These are phyloP conservation scores for Chouioia cunea DNA, from an alignment of 2,888 invertebrate species.

Conservation along the genomic window DNA sequence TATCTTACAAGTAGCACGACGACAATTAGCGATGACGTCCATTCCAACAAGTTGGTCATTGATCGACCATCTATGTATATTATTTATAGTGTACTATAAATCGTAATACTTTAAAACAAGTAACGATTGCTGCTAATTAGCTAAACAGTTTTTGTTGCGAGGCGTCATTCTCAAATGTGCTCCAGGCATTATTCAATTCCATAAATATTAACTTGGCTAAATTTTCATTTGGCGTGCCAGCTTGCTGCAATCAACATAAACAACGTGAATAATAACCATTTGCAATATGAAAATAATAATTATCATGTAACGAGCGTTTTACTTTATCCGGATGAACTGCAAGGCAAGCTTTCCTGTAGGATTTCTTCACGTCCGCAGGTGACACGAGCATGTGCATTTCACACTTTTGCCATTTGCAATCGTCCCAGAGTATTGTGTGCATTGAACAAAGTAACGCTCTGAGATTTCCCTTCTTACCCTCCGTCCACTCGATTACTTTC, in stretches of 20 bases:
- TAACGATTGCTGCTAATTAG: conserved; percentile 59
- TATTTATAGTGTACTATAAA: conserved; percentile 28
- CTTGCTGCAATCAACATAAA: conserved; percentile 78
- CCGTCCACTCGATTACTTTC: conserved; percentile 86
- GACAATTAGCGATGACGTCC: conserved; percentile 22
- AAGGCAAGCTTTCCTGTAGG: conserved; percentile 94
- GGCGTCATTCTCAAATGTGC: conserved; percentile 91
- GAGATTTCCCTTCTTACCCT: conserved; percentile 97
- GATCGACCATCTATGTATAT: conserved; percentile 21
- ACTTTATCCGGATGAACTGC: conserved; percentile 99
- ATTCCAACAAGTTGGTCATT: conserved; percentile 20
- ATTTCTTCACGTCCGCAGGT: conserved; percentile 93
- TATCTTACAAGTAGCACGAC: conserved; percentile 51
- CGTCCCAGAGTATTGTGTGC: conserved; percentile 93
- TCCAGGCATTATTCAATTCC: conserved; percentile 99
- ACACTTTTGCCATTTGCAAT: conserved; percentile 91
- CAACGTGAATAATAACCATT: conserved; percentile 12
- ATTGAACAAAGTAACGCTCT: conserved; percentile 94
- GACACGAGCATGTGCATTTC: conserved; percentile 96
- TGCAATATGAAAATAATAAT: too few relatives aligned
- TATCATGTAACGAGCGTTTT: conserved; percentile 41
- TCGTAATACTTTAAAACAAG: conserved; percentile 51
- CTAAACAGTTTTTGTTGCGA: conserved; percentile 83
- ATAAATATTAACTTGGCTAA: conserved; percentile 97
- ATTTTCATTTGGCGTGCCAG: conserved; percentile 91